A percentile compares a stretch with the other conserved stretches of the same genome.
Evolutionary conservation across 2,888 invertebrate genomes (phyloP).

Genomic region (Pecten maximus): DNA sequence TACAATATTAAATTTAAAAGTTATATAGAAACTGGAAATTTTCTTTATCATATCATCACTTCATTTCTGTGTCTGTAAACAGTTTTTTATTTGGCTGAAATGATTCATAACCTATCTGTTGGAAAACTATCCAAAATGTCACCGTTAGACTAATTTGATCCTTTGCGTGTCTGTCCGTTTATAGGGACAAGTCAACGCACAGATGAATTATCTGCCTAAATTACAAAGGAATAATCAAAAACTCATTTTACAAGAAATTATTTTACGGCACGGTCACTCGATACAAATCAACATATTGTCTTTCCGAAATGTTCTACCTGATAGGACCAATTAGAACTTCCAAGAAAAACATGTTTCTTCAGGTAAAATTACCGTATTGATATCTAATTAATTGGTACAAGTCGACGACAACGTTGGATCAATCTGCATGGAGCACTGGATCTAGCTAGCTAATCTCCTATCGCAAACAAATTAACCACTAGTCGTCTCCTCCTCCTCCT

Average conservation of each 20-base stretch:
- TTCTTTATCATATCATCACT: no score
- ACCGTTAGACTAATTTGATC: neutral
- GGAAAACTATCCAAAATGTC: neutral
- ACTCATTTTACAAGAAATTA: neutral
- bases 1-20: no score
- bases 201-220: neutral
- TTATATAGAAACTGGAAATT: no score
- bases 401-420: neutral
- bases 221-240: neutral
- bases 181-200: neutral
- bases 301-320: neutral
- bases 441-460: neutral
- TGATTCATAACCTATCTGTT: neutral
- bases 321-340: neutral
- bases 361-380: neutral
- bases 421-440: neutral
- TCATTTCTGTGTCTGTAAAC: no score
- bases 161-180: neutral
- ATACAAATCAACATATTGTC: neutral
- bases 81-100: no score
- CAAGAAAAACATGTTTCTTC: conserved; percentile 15
- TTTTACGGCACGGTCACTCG: neutral
- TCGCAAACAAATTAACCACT: neutral
- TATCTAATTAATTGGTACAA: neutral
- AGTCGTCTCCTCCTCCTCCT: neutral